A percentile compares a stretch with the other conserved stretches of the same genome.
phyloP scores from a whole-genome alignment of 1,140 invertebrate genomes.

The Drosophila oshimai region DNA sequence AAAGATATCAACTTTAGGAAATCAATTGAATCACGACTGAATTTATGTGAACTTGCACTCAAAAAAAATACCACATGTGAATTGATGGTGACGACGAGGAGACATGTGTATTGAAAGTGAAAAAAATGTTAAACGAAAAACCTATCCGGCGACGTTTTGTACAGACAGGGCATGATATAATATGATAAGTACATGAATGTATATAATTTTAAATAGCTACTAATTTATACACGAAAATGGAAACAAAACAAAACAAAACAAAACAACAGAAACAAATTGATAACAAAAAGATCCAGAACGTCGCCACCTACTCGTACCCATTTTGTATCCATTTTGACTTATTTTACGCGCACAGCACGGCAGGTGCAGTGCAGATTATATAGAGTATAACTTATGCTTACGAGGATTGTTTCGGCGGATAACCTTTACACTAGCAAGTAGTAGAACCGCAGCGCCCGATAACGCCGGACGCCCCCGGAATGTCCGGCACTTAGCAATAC shows the following conservation, averaged over 20 bases:
- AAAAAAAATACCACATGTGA: slow-evolving; percentile 25
- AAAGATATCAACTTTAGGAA: slow-evolving; percentile 35
- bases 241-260: too few relatives aligned
- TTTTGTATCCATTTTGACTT: slow-evolving; percentile 76
- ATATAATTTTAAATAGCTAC: slow-evolving; percentile 75
- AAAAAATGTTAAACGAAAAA: slow-evolving; percentile 8
- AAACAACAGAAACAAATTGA: slow-evolving; percentile 29
- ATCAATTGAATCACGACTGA: slow-evolving; percentile 73
- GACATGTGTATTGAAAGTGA: background rate
- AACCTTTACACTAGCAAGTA: slow-evolving; percentile 58
- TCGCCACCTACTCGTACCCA: slow-evolving; percentile 74
- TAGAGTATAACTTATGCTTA: slow-evolving; percentile 57
- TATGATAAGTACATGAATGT: slow-evolving; percentile 49
- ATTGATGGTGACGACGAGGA: slow-evolving; percentile 5
- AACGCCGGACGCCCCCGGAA: background rate
- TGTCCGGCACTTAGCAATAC: slow-evolving; percentile 25
- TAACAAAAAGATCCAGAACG: slow-evolving; percentile 53
- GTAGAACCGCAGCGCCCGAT: slow-evolving; percentile 11
- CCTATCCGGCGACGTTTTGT: slow-evolving; percentile 55
- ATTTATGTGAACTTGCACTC: slow-evolving; percentile 75
- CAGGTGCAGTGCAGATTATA: slow-evolving; percentile 31
- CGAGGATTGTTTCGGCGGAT: slow-evolving; percentile 31
- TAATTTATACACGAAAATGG: slow-evolving; percentile 57
- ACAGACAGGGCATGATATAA: slow-evolving; percentile 54
- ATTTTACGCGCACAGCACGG: slow-evolving; percentile 46